Percentiles rank a stretch among this genome's conserved stretches.
phyloP scores from a whole-genome alignment of 2,113 vertebrate genomes.

The Cynocephalus volans region DNA sequence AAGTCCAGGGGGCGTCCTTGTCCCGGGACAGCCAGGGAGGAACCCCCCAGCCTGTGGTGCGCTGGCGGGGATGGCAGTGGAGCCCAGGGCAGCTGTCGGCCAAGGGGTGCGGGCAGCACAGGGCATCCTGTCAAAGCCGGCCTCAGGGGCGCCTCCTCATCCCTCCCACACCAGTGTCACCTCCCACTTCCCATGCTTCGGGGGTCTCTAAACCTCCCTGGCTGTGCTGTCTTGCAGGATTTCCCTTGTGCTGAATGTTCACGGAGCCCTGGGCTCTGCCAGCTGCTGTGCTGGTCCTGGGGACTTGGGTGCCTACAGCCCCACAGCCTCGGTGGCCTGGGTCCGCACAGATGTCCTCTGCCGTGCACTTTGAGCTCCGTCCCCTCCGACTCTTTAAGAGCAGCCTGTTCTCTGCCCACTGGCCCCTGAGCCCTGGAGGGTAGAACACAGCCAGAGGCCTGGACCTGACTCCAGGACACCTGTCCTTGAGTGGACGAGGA shows the following conservation, averaged over 20 bases:
- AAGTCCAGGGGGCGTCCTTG: not conserved
- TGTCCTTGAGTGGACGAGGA: not conserved
- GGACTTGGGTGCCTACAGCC: fast-evolving
- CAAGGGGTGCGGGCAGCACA: no score
- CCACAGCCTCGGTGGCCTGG: fast-evolving
- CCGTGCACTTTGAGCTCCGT: fast-evolving
- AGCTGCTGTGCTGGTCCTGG: fast-evolving
- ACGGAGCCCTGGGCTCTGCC: fast-evolving
- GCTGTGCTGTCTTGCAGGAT: fast-evolving
- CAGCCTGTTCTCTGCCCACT: no score
- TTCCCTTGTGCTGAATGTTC: fast-evolving
- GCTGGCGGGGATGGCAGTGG: no score
- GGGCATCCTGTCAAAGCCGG: not conserved
- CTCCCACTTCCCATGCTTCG: not conserved
- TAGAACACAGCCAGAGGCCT: not conserved
- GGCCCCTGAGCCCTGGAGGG: fast-evolving
- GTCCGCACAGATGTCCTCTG: not conserved
- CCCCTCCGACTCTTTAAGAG: fast-evolving
- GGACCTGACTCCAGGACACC: fast-evolving
- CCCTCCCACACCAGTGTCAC: not conserved
- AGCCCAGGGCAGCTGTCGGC: not conserved
- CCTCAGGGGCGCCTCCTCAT: fast-evolving
- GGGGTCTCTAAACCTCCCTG: fast-evolving
- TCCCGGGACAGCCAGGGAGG: not conserved
- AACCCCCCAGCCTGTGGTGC: fast-evolving